Percentiles rank a stretch among this genome's conserved stretches.
Conservation (phyloP, 2,113 vertebrate species). For the Pachycephala philippinensis region DNA sequence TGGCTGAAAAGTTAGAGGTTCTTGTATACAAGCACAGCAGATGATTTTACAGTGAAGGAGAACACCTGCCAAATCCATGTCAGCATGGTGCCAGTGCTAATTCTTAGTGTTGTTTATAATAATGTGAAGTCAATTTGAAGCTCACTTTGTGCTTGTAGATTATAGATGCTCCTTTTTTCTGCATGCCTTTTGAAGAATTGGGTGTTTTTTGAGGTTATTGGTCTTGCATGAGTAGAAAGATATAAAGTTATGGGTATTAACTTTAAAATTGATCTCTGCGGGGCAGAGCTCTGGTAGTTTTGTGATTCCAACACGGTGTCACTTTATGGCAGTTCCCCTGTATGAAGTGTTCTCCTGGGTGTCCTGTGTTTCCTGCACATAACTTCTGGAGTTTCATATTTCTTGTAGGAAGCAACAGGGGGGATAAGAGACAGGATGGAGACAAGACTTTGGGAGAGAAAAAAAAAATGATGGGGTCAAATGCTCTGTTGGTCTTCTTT, state of each 20-base stretch:
- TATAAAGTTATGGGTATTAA: not conserved
- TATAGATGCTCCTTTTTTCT: not conserved
- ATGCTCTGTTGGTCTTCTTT: not conserved
- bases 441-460: not conserved
- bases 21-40: not conserved
- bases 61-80: not conserved
- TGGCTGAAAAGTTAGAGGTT: not conserved
- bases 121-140: not conserved
- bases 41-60: not conserved
- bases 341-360: not conserved
- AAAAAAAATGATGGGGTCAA: not conserved
- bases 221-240: not conserved
- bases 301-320: not conserved
- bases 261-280: not conserved
- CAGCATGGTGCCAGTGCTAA: not conserved
- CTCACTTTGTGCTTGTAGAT: not conserved
- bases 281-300: not conserved
- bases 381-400: not conserved
- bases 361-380: not conserved
- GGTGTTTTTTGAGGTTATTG: not conserved
- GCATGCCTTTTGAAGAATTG: not conserved
- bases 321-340: not conserved
- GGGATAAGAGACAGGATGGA: not conserved
- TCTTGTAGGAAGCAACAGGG: not conserved
- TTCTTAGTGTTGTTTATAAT: not conserved